These are phyloP conservation scores for Lycocorax pyrrhopterus DNA, from an alignment of 2,113 vertebrate species.

Conservation along the genomic window DNA sequence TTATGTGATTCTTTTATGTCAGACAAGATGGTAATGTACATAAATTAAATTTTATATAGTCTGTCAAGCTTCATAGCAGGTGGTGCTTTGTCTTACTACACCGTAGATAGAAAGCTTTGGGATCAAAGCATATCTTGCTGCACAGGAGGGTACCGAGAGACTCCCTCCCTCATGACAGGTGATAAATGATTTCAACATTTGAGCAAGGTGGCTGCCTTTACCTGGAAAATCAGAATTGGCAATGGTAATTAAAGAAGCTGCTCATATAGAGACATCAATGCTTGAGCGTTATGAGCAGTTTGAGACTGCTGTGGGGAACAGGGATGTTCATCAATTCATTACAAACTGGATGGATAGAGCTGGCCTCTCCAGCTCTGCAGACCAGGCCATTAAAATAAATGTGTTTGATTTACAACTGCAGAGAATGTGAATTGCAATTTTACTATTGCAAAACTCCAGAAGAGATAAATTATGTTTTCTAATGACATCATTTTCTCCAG, in stretches of 20 bases:
- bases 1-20: neutral
- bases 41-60: neutral
- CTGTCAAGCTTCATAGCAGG: neutral
- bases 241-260: neutral
- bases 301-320: neutral
- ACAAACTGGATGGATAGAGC: neutral
- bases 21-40: constrained; percentile 9
- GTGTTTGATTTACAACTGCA: neutral
- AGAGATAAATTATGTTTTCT: neutral
- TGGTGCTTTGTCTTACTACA: neutral
- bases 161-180: neutral
- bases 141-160: neutral
- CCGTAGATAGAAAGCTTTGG: neutral
- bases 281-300: neutral
- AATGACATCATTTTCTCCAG: neutral
- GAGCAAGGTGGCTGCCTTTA: neutral
- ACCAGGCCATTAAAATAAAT: neutral
- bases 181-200: neutral
- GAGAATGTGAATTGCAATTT: neutral
- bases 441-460: neutral
- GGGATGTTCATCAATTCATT: neutral
- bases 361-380: neutral
- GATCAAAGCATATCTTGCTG: neutral
- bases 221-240: constrained; percentile 42
- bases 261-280: neutral